Conservation (phyloP, 2,888 invertebrate species). For the Stomorhina lunata region DNA sequence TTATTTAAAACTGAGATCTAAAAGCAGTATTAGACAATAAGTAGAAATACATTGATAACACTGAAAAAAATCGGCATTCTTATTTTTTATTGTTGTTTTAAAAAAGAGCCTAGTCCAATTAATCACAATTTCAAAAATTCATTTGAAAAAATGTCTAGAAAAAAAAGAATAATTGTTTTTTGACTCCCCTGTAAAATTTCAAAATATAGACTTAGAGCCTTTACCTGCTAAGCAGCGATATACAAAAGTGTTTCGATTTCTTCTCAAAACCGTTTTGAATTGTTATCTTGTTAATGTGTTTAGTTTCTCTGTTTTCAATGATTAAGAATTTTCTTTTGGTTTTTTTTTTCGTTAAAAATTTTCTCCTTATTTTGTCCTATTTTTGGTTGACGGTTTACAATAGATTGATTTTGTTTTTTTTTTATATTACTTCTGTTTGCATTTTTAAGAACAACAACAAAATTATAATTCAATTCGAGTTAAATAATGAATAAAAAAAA, state of each 20-base stretch:
- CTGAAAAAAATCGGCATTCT: too few species aligned
- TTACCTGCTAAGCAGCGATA: too few species aligned
- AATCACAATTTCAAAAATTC: too few species aligned
- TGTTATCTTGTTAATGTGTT: background rate
- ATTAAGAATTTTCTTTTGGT: background rate
- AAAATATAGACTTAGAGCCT: too few species aligned
- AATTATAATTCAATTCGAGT: constrained; percentile 65
- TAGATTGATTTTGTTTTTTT: constrained; percentile 71
- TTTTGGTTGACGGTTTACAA: constrained; percentile 70
- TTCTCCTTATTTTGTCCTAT: constrained; percentile 70
- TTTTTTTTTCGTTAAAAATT: constrained; percentile 59
- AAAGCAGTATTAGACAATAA: too few species aligned
- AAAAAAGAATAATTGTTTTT: too few species aligned
- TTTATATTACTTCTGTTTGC: constrained; percentile 36
- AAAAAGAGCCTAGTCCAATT: too few species aligned
- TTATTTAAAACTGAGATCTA: too few species aligned
- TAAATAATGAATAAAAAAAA: constrained; percentile 51
- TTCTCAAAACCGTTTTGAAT: background rate
- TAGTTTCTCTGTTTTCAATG: constrained; percentile 55
- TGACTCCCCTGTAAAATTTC: too few species aligned
- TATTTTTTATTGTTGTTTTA: too few species aligned
- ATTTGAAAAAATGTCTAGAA: too few species aligned
- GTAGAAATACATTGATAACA: too few species aligned
- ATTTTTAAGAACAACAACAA: constrained; percentile 67
- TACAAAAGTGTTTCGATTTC: background rate